Base-by-base conservation (phyloP, 2,888 invertebrate species). In the Nomada ferruginata region DNA sequence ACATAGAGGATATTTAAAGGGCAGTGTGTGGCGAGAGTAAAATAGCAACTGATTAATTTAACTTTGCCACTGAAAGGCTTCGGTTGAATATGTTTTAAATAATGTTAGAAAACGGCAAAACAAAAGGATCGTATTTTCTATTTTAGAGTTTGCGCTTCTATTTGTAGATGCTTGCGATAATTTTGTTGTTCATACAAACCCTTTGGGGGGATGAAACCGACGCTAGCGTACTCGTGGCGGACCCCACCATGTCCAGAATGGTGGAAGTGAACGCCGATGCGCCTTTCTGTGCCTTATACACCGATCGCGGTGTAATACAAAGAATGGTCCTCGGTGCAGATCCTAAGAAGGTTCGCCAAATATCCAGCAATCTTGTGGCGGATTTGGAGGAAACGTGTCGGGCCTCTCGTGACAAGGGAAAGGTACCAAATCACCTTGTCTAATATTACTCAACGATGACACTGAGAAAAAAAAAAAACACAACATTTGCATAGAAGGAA, bases 201-300 rank as follows among this genome's bases (percentile, higher is more conserved):
- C 55, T 89, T 0, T 87, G 85, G 85, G 60, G 57, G 42, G 74
- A 66, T 23, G 60, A 26, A 26, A 82, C 71, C 5, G 76, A 66
- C 18, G 90, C 90, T 44, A 94, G 95, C 13, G 95, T 96, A 7
- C 93, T 95, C 59, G 95, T 96, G 74, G 95, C 96, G 0, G 96
- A 96, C 87, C 94, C 94, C 86, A 94, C 94, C 53, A 96, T 96
- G 96, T 94, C 95, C 4, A 95, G 94, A 79, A 96, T 96, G 95
- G 95, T 96, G 63, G 96, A 96, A 89, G 91, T 96, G 3, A 95
- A 95, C 7, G 95, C 95, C 0, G 94, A 94, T 1, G 94, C 94
- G 85, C 96, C 96, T 7, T 96, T 95, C 88, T 96, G 96, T 88
- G 94, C 94, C 63, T 94, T 96, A 75, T 95, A 96, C 88, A 95